Evolutionary conservation across 2,888 invertebrate species (phyloP), one percentile per base, ranked within the genome.

Genomic region (Epistrophe eligans): DNA sequence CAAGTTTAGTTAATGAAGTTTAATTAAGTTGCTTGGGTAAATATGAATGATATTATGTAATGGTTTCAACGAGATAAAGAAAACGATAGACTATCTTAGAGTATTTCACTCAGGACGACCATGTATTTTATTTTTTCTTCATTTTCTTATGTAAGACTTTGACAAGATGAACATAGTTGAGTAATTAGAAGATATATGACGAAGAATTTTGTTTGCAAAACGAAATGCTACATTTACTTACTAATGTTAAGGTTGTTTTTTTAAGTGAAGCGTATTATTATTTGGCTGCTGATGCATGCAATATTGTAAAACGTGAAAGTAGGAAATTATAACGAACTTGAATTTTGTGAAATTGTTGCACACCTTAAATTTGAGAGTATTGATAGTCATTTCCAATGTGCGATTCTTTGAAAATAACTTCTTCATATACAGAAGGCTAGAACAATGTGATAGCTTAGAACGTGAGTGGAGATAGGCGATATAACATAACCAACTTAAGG

Each of bases 1-100:
- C 50, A 77, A 66, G 58, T 84, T 70, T 67, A 70, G 71, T 76
- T 76, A 64, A 79, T 52, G 52, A 80, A 71, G 67, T 73, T 62
- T 11, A 50, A 70, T 48, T 55, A 55, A 43, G 58, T 52, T 74
- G 32, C n/a, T 83, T 70, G 45, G 48, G 72, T 70, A 67, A 62
- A 62, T 73, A 73, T 45, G 38, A 66, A 58, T 43, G 50, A n/a
- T 66, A 43, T 72, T 62, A 50, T 77, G 77, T 62, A 58, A 40
- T 55, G 66, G 48, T 55, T 67, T 67, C 35, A 50, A 19, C 32
- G 40, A 28, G 38, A 60, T 45, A 28, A 28, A 24, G 15, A 55
- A 15, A 55, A 55, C 55, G 55, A n/a, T 55, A 6, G 24, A 24
- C 19, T 24, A 52, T 13, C 2, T 55, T 11, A 50, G 15, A 24